Evolutionary conservation across 2,797 vertebrate species (phyloP), one percentile per base, ranked within the genome.

Genomic region (Malurus leucopterus): DNA sequence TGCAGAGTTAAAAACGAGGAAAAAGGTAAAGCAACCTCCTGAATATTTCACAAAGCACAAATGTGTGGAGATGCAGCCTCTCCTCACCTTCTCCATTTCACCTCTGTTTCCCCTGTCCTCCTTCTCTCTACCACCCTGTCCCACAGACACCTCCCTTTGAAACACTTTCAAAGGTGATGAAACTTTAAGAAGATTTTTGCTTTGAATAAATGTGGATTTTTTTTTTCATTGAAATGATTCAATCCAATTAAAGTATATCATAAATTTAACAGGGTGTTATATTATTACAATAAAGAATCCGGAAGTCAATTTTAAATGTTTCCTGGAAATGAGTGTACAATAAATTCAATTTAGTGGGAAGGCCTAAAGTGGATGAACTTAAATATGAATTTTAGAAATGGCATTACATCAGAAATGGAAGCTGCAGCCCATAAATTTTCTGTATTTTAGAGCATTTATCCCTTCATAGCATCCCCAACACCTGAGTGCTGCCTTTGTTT

Each of bases 1-100:
- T 44, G 65, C 49, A 83, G 32, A 63, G 40, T 6, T 11, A 65
- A 87, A 87, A 85, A 54, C 32, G n/a, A 84, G 38, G 41, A 59
- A 71, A 79, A 78, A 30, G 47, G 16, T 57, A 65, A 92, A 83
- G 8, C 41, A 67, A 26, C 7, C 34, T 82, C 72, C 24, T 90
- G 38, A 90, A 86, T 93, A 88, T 91, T 93, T 92, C 65, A 91
- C 46, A 68, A 29, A 79, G n/a, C 71, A 63, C 34, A 57, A 47
- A 16, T n/a, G 7, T 26, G 51, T 46, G 36, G 77, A 61, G 29
- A 64, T 15, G 11, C 80, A 24, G 2, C 14, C 19, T 79, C 13
- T 76, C 44, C 41, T 44, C 29, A 27, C 22, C 55, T 84, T 65
- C 57, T 54, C 26, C 24, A 21, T 29, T 62, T 27, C 50, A 19